Evolutionary conservation across 2,888 invertebrate genomes (phyloP).

Genomic region (Pandemis cinnamomeana): DNA sequence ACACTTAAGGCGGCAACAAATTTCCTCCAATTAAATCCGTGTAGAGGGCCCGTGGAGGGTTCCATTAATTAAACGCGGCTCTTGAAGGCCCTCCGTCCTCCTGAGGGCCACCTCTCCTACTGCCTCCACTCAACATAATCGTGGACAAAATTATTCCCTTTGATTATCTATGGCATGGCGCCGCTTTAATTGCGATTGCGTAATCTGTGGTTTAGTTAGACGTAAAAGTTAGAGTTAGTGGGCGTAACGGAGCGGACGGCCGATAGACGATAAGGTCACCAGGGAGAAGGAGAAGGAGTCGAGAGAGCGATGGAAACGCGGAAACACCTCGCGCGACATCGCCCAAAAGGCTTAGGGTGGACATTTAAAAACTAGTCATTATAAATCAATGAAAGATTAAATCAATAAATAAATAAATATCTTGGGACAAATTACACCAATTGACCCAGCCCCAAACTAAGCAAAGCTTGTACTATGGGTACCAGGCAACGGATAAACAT

Average conservation of each 20-base stretch:
- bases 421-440: too few species aligned
- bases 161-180: conserved; percentile 69
- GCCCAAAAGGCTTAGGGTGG: too few species aligned
- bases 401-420: too few species aligned
- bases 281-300: too few species aligned
- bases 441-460: too few species aligned
- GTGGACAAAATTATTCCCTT: conserved; percentile 74
- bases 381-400: too few species aligned
- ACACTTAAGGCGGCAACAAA: conserved; percentile 52
- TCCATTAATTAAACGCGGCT: conserved; percentile 73
- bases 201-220: conserved; percentile 37
- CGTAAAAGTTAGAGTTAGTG: conserved; percentile 15
- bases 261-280: not conserved
- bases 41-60: conserved; percentile 55
- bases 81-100: conserved; percentile 54
- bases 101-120: conserved; percentile 56
- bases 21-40: conserved; percentile 63
- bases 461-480: too few species aligned
- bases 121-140: conserved; percentile 69
- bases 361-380: too few species aligned
- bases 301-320: too few species aligned
- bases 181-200: conserved; percentile 50
- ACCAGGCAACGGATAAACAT: too few species aligned
- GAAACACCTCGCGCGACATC: too few species aligned
- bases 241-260: conserved; percentile 1